These are phyloP conservation scores for Thera obeliscata DNA, from an alignment of 2,888 invertebrate species.

Conservation along the genomic window DNA sequence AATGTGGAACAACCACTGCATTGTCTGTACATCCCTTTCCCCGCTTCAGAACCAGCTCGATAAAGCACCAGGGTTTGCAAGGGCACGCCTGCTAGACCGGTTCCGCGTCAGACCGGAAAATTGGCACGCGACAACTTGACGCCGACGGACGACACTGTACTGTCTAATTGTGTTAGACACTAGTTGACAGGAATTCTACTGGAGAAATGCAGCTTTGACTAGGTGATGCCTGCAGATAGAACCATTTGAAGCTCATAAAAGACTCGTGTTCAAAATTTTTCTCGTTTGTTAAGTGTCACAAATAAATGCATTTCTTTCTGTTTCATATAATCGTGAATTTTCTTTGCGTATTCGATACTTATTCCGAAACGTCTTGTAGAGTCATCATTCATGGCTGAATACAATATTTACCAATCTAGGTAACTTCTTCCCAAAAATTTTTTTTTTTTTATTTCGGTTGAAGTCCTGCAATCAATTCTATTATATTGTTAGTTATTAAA, in stretches of 20 bases:
- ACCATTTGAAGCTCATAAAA: no score
- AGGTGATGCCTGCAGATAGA: neutral
- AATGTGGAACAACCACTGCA: neutral
- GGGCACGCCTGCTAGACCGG: conserved; percentile 52
- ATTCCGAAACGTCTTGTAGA: no score
- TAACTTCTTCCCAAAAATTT: no score
- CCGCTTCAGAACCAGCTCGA: conserved; percentile 22
- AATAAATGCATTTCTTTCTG: no score
- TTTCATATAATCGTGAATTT: neutral
- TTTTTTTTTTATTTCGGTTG: conserved; percentile 1
- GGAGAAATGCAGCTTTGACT: conserved; percentile 4
- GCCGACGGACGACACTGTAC: conserved; percentile 35
- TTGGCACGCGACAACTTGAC: conserved; percentile 52
- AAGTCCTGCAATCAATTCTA: neutral
- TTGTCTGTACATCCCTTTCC: conserved; percentile 11
- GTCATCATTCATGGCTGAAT: no score
- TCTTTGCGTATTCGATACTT: neutral
- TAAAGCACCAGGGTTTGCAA: conserved; percentile 41
- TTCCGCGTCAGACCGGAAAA: conserved; percentile 64
- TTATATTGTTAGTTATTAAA: conserved; percentile 1
- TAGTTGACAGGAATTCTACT: conserved; percentile 11
- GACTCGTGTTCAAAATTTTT: no score
- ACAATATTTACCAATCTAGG: no score
- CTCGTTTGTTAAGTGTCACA: no score
- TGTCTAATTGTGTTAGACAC: conserved; percentile 34